Evolutionary conservation across 2,113 vertebrate genomes (phyloP).

Genomic region (Periophthalmus modestus): DNA sequence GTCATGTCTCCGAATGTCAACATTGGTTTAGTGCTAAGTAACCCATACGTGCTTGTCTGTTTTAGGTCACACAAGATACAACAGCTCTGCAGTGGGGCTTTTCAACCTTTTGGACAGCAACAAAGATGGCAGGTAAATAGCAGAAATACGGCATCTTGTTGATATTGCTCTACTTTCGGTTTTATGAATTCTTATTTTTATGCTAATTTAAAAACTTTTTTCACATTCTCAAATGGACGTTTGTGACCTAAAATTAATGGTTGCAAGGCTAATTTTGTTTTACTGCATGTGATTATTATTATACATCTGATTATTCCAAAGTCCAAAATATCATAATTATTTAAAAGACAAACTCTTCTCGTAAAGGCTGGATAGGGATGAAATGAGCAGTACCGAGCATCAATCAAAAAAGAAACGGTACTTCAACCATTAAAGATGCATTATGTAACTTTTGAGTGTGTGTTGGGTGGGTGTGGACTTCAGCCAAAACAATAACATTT

Average conservation of each 20-base stretch:
- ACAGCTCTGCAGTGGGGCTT: constrained; percentile 33
- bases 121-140: constrained; percentile 67
- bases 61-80: constrained; percentile 45
- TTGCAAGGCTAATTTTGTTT: not conserved
- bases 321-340: not conserved
- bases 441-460: not conserved
- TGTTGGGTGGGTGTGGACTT: too few relatives aligned
- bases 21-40: constrained; percentile 10
- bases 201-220: not conserved
- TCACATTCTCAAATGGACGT: not conserved
- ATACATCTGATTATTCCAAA: not conserved
- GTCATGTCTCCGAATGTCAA: constrained; percentile 4
- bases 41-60: constrained; percentile 14
- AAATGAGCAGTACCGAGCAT: not conserved
- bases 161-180: not conserved
- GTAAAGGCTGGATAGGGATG: not conserved
- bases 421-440: not conserved
- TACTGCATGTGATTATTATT: too few relatives aligned
- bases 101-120: constrained; percentile 68
- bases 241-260: not conserved
- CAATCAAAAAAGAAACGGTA: not conserved
- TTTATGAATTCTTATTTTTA: not conserved
- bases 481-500: too few relatives aligned
- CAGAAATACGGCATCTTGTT: not conserved
- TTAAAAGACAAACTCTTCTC: not conserved